These are phyloP conservation scores for Trogon surrucura DNA, from an alignment of 2,113 vertebrate species.

Conservation along the genomic window DNA sequence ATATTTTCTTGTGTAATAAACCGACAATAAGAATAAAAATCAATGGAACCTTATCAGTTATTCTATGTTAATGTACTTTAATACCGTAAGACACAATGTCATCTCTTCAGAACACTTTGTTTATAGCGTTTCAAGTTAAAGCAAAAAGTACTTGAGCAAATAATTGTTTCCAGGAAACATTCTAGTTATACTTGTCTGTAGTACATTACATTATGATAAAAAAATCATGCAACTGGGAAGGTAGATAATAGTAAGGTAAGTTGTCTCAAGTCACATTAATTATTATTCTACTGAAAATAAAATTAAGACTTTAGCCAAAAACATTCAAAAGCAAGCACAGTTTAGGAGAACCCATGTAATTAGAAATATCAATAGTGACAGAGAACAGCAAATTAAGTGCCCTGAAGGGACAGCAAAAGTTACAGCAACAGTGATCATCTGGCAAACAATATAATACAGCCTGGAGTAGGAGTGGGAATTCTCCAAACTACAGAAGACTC, in stretches of 20 bases:
- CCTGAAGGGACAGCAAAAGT: background rate
- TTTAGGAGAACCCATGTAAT: background rate
- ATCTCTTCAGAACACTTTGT: background rate
- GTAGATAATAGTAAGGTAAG: background rate
- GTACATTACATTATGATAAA: background rate
- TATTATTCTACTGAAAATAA: background rate
- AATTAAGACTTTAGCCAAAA: background rate
- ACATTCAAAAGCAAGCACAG: background rate
- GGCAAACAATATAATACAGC: background rate
- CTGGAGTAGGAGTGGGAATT: background rate
- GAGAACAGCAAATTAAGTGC: background rate
- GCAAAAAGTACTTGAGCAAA: background rate
- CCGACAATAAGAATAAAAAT: background rate
- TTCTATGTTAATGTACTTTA: background rate
- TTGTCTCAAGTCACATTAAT: background rate
- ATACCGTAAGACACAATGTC: background rate
- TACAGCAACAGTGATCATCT: background rate
- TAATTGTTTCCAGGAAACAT: background rate
- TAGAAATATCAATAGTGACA: background rate
- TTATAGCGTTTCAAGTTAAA: background rate
- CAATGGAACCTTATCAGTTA: background rate
- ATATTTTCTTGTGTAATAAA: background rate
- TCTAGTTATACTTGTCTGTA: background rate
- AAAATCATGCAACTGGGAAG: background rate
- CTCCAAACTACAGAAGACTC: slow-evolving; percentile 37